Evolutionary conservation across 2,797 vertebrate species (phyloP), one percentile per base, ranked within the genome.

Genomic region (Synanceia verrucosa): DNA sequence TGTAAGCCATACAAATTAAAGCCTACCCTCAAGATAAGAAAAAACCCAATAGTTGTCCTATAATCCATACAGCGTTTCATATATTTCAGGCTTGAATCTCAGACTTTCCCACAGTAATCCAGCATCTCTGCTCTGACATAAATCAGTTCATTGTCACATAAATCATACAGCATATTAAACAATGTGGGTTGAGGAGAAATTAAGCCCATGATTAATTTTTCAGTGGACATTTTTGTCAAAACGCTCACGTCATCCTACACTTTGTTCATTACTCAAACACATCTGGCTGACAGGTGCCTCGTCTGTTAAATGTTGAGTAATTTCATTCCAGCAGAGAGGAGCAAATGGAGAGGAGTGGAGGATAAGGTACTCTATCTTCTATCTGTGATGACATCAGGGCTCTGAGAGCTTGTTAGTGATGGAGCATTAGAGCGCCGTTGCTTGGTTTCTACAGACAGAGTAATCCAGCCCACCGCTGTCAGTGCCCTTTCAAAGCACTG

Each of bases 201-300:
- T 81, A 95, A 91, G 94, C 79, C 74, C 84, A 65, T 95, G 94
- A 97, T 96, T 95, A 95, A 95, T 95, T 92, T 96, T 92, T 95
- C 94, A 93, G 89, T 80, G 67, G 92, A 94, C 90, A 91, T 94
- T 95, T 93, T 93, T 93, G 91, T 96, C 92, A 95, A 95, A 95
- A 94, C 76, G 86, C 94, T 97, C 95, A 96, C 95, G 95, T 98
- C 95, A 96, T 93, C 89, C 94, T 93, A 88, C 92, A 93, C 90
- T 95, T 95, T 91, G 94, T 94, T 95, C 93, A 94, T 91, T 95
- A 95, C 95, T 96, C 92, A 94, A 92, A 95, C 93, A 94, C 96
- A 96, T 96, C 95, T 98, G 96, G 95, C 87, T 85, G 88, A 92
- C 90, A 95, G 93, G 90, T 93, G 92, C 88, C 85, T 84, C 83